Conservation (phyloP, 1,140 invertebrate species). For the Drosophila busckii region DNA sequence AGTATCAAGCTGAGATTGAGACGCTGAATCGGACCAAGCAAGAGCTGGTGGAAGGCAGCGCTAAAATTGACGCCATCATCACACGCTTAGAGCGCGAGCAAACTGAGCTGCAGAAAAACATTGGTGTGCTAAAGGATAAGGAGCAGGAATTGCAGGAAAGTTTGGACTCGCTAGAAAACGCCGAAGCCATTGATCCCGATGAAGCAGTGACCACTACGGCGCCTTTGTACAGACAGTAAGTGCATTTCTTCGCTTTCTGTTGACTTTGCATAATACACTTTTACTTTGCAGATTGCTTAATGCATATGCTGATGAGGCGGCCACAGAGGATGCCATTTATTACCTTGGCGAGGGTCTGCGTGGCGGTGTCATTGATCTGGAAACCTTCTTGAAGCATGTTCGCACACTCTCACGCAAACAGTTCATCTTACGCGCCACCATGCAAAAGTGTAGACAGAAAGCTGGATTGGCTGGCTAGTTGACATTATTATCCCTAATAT, state of each 20-base stretch:
- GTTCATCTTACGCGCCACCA: slow-evolving; percentile 95
- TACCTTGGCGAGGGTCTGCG: slow-evolving; percentile 97
- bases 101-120: slow-evolving; percentile 91
- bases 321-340: slow-evolving; percentile 98
- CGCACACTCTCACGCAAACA: slow-evolving; percentile 95
- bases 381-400: slow-evolving; percentile 98
- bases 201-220: slow-evolving; percentile 97
- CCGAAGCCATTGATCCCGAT: slow-evolving; percentile 93
- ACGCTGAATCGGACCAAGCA: slow-evolving; percentile 92
- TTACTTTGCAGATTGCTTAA: slow-evolving; percentile 87
- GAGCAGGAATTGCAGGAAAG: slow-evolving; percentile 91
- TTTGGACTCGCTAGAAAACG: slow-evolving; percentile 87
- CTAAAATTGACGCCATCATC: slow-evolving; percentile 91
- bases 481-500: too few species aligned
- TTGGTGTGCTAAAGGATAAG: slow-evolving; percentile 90
- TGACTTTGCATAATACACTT: background rate
- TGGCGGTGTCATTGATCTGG: slow-evolving; percentile 95
- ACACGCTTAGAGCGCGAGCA: slow-evolving; percentile 90
- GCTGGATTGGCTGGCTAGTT: slow-evolving; percentile 88
- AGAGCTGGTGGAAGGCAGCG: slow-evolving; percentile 92
- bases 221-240: slow-evolving; percentile 96
- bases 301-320: slow-evolving; percentile 98
- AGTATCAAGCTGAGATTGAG: slow-evolving; percentile 94
- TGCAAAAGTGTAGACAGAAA: slow-evolving; percentile 97
- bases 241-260: slow-evolving; percentile 13